Base-by-base conservation (phyloP, 2,113 vertebrate genomes). In the Motacilla alba region DNA sequence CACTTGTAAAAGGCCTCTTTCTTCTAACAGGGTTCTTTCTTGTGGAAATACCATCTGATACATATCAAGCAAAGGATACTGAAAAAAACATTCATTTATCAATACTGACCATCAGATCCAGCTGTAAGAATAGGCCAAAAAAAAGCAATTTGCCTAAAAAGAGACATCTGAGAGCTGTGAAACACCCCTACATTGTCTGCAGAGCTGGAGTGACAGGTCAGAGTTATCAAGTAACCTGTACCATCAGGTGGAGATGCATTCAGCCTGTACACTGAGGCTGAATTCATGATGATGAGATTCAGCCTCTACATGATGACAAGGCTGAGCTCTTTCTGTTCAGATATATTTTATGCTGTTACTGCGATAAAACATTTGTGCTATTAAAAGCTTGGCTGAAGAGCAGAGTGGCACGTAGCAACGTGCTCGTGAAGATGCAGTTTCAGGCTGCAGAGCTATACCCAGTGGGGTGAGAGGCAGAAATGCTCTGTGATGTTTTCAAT, bases 331-430 rank as follows among this genome's bases (percentile, higher is more conserved):
- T 83, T 73, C 53, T 79, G 12, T 39, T 31, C 21, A 55, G 18
- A 27, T 14, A 4, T 30, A 43, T 73, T 80, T 72, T 30, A 53
- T 78, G 15, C 53, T 26, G 9, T 33, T 26, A 30, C 6, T 82
- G 3, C 23, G 72, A 22, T 68, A 52, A 72, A 79, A 59, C 7
- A 21, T 31, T 44, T n/a, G 2, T 21, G 6, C 13, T 69, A 13
- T 44, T 80, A 49, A 69, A 94, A 81, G 27, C 26, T 26, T 46
- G 70, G 20, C 37, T 87, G 56, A 74, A 70, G 55, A 81, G 5
- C 8, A 56, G 18, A 27, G 15, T 53, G 37, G 30, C 43, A 41
- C 1, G 1, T 7, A 77, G 46, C 17, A 82, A 41, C 0, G 0
- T n/a, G 22, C 10, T 58, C 19, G 3, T 41, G 59, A 47, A 73